Evolutionary conservation across 2,888 invertebrate species (phyloP), one percentile per base, ranked within the genome.

Genomic region (Amphipoea lucens): DNA sequence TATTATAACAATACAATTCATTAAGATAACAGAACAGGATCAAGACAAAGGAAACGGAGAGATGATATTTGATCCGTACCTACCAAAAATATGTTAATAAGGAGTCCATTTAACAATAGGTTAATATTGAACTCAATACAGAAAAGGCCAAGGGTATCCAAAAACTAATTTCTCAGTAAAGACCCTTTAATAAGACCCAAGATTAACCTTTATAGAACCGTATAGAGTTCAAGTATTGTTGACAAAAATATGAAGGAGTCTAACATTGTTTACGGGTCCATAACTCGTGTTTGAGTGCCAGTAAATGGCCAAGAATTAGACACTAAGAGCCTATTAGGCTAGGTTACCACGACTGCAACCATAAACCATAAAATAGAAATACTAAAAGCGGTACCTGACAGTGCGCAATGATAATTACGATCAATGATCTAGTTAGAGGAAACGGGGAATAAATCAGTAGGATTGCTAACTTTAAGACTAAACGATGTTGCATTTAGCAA

Each of bases 381-480:
- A 84, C 73, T 77, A 68, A 81, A 81, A 84, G 83, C 82, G 67
- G 82, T 76, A 88, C 66, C 65, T 77, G 86, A 79, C 85, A 82
- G 70, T 66, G 48, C 57, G 72, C 72, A 77, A 79, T 79, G 69
- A 87, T 88, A 60, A 78, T 70, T 76, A 79, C 82, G 74, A 85
- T 65, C 74, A 85, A 76, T 68, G 54, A 75, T 78, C 73, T 75
- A 76, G 72, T 81, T 81, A 68, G 68, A 75, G 79, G 51, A 78
- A 76, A 68, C 7, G 9, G 12, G 36, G 71, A 48, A 71, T 82
- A 85, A 72, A 87, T 72, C 51, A 66, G 62, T 42, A n/a, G 14
- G 11, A 74, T 51, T 76, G 48, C 73, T 42, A 36, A 71, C n/a
- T 83, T 63, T 20, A 42, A 57, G n/a, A 45, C 20, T 65, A 60